Percentiles rank a stretch among this genome's conserved stretches.
phyloP scores from a whole-genome alignment of 2,888 invertebrate genomes.

The Paralinhomoeus sp. region DNA sequence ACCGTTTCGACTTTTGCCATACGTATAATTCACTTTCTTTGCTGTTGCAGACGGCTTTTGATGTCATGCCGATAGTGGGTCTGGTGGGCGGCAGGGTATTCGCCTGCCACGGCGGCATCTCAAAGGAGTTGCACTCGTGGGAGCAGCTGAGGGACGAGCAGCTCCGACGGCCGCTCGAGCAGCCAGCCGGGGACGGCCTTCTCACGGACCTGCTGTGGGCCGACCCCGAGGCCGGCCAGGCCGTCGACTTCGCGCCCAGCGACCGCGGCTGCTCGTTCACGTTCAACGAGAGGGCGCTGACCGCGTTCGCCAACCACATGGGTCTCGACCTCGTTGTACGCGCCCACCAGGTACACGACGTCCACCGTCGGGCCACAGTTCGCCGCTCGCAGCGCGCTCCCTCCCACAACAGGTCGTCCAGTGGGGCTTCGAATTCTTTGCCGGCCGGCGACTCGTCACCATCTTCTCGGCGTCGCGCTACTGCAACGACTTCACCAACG shows the following conservation, averaged over 20 bases:
- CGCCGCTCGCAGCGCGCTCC: too few relatives aligned
- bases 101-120: conserved; percentile 51
- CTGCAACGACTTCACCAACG: conserved; percentile 46
- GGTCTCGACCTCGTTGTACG: conserved; percentile 16
- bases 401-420: too few relatives aligned
- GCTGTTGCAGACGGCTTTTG: too few relatives aligned
- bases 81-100: conserved; percentile 61
- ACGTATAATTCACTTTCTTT: too few relatives aligned
- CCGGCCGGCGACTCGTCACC: conserved; percentile 78
- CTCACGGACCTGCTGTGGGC: conserved; percentile 34
- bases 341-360: conserved; percentile 20
- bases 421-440: conserved; percentile 70
- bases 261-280: conserved; percentile 8
- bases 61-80: conserved; percentile 85
- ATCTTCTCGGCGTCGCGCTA: conserved; percentile 69
- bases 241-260: conserved; percentile 8
- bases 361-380: too few relatives aligned
- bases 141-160: conserved; percentile 35
- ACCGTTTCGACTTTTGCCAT: too few relatives aligned
- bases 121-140: conserved; percentile 63
- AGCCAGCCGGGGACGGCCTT: conserved; percentile 34
- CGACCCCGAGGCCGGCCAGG: conserved; percentile 7
- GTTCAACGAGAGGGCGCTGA: conserved; percentile 15
- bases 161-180: conserved; percentile 37
- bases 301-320: conserved; percentile 13